Evolutionary conservation across 2,797 vertebrate species (phyloP), one percentile per base, ranked within the genome.

Genomic region (Diglossa cyanea): DNA sequence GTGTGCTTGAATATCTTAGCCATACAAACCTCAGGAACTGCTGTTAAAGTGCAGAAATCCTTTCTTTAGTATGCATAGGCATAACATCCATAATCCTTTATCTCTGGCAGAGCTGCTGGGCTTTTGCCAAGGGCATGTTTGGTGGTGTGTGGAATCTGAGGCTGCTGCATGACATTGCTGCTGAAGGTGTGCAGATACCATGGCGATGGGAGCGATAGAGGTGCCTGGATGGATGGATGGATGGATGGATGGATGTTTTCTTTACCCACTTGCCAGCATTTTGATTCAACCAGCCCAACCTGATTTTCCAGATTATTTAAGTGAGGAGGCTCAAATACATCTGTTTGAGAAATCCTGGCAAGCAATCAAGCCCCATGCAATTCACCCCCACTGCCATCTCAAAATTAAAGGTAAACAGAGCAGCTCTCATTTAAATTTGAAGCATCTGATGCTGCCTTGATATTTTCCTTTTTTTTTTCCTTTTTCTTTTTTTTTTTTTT

Each of bases 251-350:
- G 63, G 50, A 94, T 95, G 90, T 88, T 96, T 97, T 97, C 93
- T 97, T 96, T 94, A 96, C 90, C 60, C 74, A 88, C 77, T 97
- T 50, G 30, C 94, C 91, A 96, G 81, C 68, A 82, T 96, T 97
- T 98, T 97, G 95, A 98, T 98, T 96, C 87, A 98, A 97, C 97
- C 89, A 96, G 97, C 91, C 92, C 91, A 97, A 97, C 97, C 90
- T 94, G 98, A 98, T 98, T 98, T 98, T 98, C 97, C 96, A 97
- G 97, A 97, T 98, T 97, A 97, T 96, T 98, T 97, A 44, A 95
- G 95, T 96, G 95, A 97, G 95, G 96, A 98, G 94, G 85, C 92
- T 95, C 87, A 95, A 96, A 97, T 87, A 80, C 88, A 91, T 98
- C 90, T 96, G 96, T 92, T 97, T 96, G 96, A 97, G 96, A 97